Base-by-base conservation (phyloP, 2,797 vertebrate species). In the Bradypodion pumilum region DNA sequence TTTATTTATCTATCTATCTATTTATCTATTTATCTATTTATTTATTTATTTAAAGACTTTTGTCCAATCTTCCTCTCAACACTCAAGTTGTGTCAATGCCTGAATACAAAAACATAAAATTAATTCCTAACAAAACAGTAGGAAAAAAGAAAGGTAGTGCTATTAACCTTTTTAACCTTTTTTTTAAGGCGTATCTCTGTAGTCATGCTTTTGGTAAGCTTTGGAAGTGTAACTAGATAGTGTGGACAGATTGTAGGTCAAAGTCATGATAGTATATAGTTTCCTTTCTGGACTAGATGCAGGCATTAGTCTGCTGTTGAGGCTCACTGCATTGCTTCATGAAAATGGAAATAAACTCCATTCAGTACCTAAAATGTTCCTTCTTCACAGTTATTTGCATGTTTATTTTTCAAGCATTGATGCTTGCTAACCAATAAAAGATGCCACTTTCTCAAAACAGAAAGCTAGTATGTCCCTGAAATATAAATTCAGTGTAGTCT, bases 1-100 rank as follows among this genome's bases (percentile, higher is more conserved):
- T n/a, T n/a, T n/a, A n/a, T n/a, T n/a, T n/a, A n/a, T n/a, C n/a
- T n/a, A n/a, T n/a, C n/a, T n/a, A n/a, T n/a, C n/a, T n/a, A n/a
- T n/a, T n/a, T n/a, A n/a, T n/a, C n/a, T n/a, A n/a, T n/a, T n/a
- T n/a, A n/a, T n/a, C n/a, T n/a, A n/a, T n/a, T n/a, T n/a, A n/a
- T n/a, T n/a, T n/a, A n/a, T n/a, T n/a, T n/a, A 42, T 87, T 59
- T 88, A 74, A 88, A 82, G 72, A 23, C 16, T 75, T 19, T 86
- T 5, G 37, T 52, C 76, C 69, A n/a, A n/a, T 62, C 78, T 74
- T 68, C 46, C 74, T 12, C 2, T 19, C 9, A 79, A 78, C 81
- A 80, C 60, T 44, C 29, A 77, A 84, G 88, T 86, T 46, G 62
- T 74, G 0, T 70, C 83, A 25, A 56, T 89, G 1, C 66, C 32